Percentiles rank a stretch among this genome's conserved stretches.
phyloP scores from a whole-genome alignment of 2,113 vertebrate species.

The Pan troglodytes region NHGRI_mPanTro3-v2.1_pri NC_072398.2:90068001-90068500 shows the following conservation, averaged over 20 bases:
- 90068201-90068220: neutral
- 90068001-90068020: neutral
- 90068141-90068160: neutral
- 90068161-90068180: rapidly evolving
- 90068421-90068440: neutral
- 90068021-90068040: neutral
- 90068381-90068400: neutral
- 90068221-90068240: neutral
- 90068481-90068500: neutral
- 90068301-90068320: neutral
- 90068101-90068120: neutral
- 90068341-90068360: neutral
- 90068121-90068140: neutral
- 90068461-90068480: neutral
- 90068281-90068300: too few relatives aligned
- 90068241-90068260: neutral
- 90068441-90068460: neutral
- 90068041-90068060: neutral
- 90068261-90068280: neutral
- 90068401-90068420: neutral
- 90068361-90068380: neutral
- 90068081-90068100: neutral
- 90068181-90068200: neutral
- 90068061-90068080: neutral
- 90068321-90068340: neutral